Evolutionary conservation across 2,888 invertebrate genomes (phyloP).

Genomic region (Apantesis nais): DNA sequence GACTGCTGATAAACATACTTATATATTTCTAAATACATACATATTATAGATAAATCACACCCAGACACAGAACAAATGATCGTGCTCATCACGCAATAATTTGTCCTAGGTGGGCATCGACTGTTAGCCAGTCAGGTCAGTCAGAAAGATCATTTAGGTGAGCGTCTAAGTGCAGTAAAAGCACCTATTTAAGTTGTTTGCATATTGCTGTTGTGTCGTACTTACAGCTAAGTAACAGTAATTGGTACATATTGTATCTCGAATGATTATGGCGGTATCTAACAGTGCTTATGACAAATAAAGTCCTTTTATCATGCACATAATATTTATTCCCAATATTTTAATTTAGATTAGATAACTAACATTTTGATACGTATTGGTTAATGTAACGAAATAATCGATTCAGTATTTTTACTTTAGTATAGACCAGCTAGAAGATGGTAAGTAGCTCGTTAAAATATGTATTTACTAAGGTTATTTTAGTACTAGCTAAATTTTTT

Average conservation of each 20-base stretch:
- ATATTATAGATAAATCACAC: too few species aligned
- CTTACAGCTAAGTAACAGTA: not conserved
- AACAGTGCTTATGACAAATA: conserved; percentile 6
- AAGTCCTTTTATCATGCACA: conserved; percentile 29
- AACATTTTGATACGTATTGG: conserved; percentile 44
- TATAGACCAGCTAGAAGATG: conserved; percentile 64
- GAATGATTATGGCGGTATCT: conserved; percentile 9
- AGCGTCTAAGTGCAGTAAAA: not conserved
- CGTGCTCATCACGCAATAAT: too few species aligned
- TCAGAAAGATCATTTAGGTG: too few species aligned
- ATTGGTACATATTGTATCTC: conserved; percentile 2
- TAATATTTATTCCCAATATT: conserved; percentile 44
- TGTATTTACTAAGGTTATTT: not conserved
- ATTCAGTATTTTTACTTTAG: conserved; percentile 44
- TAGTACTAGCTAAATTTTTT: not conserved
- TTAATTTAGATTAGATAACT: conserved; percentile 65
- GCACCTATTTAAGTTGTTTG: not conserved
- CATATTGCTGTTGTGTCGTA: not conserved
- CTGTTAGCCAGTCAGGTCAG: too few species aligned
- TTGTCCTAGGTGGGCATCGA: too few species aligned
- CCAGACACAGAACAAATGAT: too few species aligned
- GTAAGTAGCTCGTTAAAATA: conserved; percentile 54
- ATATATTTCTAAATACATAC: too few species aligned
- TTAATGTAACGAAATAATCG: conserved; percentile 38
- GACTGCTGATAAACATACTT: too few species aligned